Evolutionary conservation across 2,888 invertebrate species (phyloP).

Genomic region (Amphiduros pacificus): DNA sequence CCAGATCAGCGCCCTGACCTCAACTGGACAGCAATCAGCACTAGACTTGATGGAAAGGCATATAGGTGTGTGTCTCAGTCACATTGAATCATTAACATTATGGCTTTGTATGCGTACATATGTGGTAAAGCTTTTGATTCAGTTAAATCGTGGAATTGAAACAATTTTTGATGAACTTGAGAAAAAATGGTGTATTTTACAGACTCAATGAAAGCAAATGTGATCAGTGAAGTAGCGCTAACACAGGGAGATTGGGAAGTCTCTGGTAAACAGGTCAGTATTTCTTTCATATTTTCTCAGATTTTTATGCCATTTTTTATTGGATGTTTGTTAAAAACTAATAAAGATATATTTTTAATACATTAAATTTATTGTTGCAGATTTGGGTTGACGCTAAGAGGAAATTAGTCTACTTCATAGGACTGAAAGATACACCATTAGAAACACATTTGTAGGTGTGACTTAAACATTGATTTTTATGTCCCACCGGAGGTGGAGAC

Average conservation of each 20-base stretch:
- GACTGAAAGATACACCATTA: conserved; percentile 84
- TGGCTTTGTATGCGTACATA: too few relatives aligned
- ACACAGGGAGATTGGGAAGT: conserved; percentile 95
- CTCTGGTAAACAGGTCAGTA: conserved; percentile 65
- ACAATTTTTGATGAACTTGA: too few relatives aligned
- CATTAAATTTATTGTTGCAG: conserved; percentile 36
- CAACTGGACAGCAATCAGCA: too few relatives aligned
- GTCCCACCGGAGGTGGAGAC: too few relatives aligned
- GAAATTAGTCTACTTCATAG: conserved; percentile 87
- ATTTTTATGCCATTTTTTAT: background rate
- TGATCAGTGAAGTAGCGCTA: conserved; percentile 63
- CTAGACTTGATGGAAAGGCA: too few relatives aligned
- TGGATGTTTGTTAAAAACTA: background rate
- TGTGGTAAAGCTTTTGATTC: too few relatives aligned
- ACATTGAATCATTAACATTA: too few relatives aligned
- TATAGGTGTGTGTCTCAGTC: too few relatives aligned
- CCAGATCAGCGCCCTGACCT: too few relatives aligned
- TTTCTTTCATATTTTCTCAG: background rate
- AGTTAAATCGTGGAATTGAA: too few relatives aligned
- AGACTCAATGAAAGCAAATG: conserved; percentile 12
- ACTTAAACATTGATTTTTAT: background rate
- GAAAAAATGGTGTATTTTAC: too few relatives aligned
- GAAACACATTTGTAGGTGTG: conserved; percentile 87
- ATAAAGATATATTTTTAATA: too few relatives aligned
- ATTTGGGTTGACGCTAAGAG: conserved; percentile 84